Base-by-base conservation (phyloP, 2,888 invertebrate species). In the Endotricha flammealis region DNA sequence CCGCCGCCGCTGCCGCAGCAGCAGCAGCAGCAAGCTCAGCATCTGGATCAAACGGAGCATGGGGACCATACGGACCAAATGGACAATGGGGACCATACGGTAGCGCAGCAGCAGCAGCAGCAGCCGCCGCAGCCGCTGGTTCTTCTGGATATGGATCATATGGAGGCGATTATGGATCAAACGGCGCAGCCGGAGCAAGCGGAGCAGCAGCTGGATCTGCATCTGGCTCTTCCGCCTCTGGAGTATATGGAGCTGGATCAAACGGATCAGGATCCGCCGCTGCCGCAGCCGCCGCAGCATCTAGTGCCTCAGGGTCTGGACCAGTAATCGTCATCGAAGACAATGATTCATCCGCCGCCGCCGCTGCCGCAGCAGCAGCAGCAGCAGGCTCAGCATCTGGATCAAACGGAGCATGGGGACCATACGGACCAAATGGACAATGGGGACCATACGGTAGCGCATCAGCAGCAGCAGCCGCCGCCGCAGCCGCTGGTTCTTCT, bases 11-110 rank as follows among this genome's bases (percentile, higher is more conserved):
- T 16, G 16, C 16, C 3, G 16, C 41, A 9, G 36, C 41, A 13
- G 43, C 45, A 1, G 37, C 44, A 10, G 40, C 42, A 11, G 32
- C 44, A 5, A 41, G 40, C 25, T 25, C 29, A 11, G 41, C 36
- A 25, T 9, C 32, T 10, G 29, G 29, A 14, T 12, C 14, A 29
- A 3, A 16, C 3, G 14, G 28, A 3, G 13, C 8, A 13, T 14
- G n/a, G 8, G 29, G 29, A 29, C 14, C 29, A 22, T 8, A 12
- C 12, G 39, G 39, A 32, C 27, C 22, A 33, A 6, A 29, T 11
- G 45, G 45, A 25, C 28, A 37, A 17, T 14, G 27, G 6, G 45
- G 40, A 33, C 35, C 34, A 34, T 23, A 32, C 5, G 25, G 37
- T 12, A 39, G 38, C 32, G 11, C 30, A 4, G 28, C 36, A n/a